Conservation (phyloP, 2,113 vertebrate genomes). For the Apus apus region DNA sequence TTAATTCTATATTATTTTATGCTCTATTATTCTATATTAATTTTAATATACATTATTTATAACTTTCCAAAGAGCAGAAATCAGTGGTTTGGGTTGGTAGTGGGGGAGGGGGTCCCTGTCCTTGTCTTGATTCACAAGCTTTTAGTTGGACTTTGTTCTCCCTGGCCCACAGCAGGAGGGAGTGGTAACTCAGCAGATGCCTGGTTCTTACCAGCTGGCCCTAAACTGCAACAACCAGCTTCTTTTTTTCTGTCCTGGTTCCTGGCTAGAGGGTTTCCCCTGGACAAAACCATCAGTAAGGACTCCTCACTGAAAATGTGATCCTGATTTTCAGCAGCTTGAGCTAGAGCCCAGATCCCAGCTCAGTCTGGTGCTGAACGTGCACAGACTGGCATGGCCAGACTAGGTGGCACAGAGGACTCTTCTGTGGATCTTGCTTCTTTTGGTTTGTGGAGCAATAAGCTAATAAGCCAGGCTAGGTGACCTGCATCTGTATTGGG, state of each 20-base stretch:
- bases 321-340: neutral
- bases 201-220: too few species aligned
- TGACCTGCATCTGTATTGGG: neutral
- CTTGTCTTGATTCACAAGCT: too few species aligned
- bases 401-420: neutral
- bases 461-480: neutral
- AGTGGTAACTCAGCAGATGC: too few species aligned
- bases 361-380: neutral
- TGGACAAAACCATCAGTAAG: neutral
- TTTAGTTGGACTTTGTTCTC: too few species aligned
- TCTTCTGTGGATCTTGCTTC: neutral
- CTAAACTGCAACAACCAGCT: neutral
- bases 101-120: too few species aligned
- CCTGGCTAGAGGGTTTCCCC: neutral
- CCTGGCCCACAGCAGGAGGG: too few species aligned
- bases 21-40: too few species aligned
- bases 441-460: neutral
- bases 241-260: neutral
- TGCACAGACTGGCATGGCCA: rapidly evolving
- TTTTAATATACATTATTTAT: too few species aligned
- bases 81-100: neutral
- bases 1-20: neutral
- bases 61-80: neutral
- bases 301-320: neutral
- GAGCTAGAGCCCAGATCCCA: neutral